Percentiles rank a stretch among this genome's conserved stretches.
These are phyloP conservation scores for Hylomyscus alleni DNA, from an alignment of 2,797 vertebrate species.

Conservation along the genomic window DNA sequence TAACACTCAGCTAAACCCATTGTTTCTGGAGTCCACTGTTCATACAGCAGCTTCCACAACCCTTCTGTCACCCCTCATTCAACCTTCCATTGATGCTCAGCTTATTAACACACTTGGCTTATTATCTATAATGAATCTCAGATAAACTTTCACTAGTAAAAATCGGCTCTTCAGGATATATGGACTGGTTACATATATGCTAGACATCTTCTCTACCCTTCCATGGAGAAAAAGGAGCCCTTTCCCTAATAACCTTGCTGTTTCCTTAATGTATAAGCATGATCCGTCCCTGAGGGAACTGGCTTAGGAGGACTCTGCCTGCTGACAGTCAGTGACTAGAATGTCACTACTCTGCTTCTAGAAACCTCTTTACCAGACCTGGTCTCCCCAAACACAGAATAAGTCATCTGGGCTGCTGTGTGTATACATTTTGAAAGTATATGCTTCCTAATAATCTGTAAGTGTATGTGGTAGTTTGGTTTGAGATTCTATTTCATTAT, in stretches of 20 bases:
- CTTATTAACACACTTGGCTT: constrained; percentile 8
- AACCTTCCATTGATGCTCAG: not conserved
- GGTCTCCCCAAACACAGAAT: not conserved
- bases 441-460: constrained; percentile 25
- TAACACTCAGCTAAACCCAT: no score
- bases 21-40: not conserved
- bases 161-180: not conserved
- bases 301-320: not conserved
- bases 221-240: not conserved
- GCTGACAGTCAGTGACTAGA: not conserved
- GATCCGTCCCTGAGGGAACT: not conserved
- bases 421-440: not conserved
- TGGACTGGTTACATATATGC: not conserved
- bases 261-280: not conserved
- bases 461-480: not conserved
- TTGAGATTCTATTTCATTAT: constrained; percentile 44
- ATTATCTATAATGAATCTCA: constrained; percentile 3
- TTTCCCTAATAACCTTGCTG: not conserved
- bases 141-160: not conserved
- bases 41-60: not conserved
- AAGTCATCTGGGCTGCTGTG: constrained; percentile 6
- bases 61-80: not conserved
- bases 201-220: not conserved
- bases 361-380: not conserved
- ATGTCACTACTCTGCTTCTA: not conserved